A percentile compares a stretch with the other conserved stretches of the same genome.
phyloP scores from a whole-genome alignment of 2,797 vertebrate species.

The Pampus argenteus region DNA sequence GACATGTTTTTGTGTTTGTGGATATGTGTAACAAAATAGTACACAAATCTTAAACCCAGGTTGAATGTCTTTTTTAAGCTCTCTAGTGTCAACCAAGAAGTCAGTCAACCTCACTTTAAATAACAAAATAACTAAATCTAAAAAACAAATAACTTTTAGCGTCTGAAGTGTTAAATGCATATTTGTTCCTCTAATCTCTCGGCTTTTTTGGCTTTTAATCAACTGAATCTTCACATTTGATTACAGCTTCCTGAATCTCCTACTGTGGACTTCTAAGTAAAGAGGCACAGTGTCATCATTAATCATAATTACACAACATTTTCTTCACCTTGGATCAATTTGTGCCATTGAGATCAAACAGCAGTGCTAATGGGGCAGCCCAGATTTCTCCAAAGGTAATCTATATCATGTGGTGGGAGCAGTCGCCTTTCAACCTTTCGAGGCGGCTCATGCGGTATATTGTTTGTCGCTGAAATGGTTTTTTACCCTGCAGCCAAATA shows the following conservation, averaged over 20 bases:
- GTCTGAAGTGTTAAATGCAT: neutral
- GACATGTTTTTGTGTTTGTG: slow-evolving; percentile 20
- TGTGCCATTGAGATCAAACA: slow-evolving; percentile 94
- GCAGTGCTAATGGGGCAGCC: slow-evolving; percentile 83
- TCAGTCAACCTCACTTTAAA: neutral
- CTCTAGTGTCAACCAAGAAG: neutral
- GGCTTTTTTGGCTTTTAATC: slow-evolving; percentile 11
- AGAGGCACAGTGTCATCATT: slow-evolving; percentile 87
- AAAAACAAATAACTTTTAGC: neutral
- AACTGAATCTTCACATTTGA: slow-evolving; percentile 33
- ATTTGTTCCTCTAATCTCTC: neutral
- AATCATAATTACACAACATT: slow-evolving; percentile 93
- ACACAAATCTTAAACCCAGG: neutral
- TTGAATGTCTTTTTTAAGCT: neutral
- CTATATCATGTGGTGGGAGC: slow-evolving; percentile 89
- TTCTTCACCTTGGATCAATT: slow-evolving; percentile 99
- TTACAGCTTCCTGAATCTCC: slow-evolving; percentile 50
- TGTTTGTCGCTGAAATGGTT: slow-evolving; percentile 51
- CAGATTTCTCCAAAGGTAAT: slow-evolving; percentile 86
- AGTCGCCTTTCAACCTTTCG: slow-evolving; percentile 61
- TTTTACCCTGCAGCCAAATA: slow-evolving; percentile 51
- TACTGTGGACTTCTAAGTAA: slow-evolving; percentile 64
- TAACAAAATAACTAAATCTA: too few relatives aligned
- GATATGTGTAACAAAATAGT: slow-evolving; percentile 5
- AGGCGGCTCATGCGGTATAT: slow-evolving; percentile 44